Base-by-base conservation (phyloP, 2,797 vertebrate species). In the Bradypodion ventrale region DNA sequence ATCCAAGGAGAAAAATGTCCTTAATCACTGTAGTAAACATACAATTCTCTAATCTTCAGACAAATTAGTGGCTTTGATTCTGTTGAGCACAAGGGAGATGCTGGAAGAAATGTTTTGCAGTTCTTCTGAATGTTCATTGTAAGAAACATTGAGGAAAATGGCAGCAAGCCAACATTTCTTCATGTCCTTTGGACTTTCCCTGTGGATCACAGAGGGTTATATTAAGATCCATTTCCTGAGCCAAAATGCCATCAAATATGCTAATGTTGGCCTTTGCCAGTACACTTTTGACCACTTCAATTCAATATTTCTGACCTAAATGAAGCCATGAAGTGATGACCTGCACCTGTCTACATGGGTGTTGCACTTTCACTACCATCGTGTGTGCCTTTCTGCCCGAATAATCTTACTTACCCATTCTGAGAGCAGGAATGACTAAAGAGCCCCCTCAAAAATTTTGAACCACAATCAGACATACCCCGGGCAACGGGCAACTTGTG, bases 11-110 rank as follows among this genome's bases (percentile, higher is more conserved):
- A 89, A 87, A 92, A 87, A 82, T 92, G 83, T 69, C 88, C 90
- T 93, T 90, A 87, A 85, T 87, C 90, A 85, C 89, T 87, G 86
- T 87, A 90, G 90, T 93, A 93, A 92, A 92, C 93, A 73, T 85
- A 76, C 73, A 81, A 60, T 76, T 81, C 69, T 81, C 89, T 93
- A 94, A 95, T 94, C 94, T 92, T 93, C 78, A 85, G 78, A 85
- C 52, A 85, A 85, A 85, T 76, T 85, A 77, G 73, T 60, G 32
- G 63, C 63, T 76, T 85, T 85, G 79, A 81, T 44, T 60, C 40
- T 85, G 82, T 62, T 81, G 63, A 70, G 32, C 32, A 13, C 27
- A 40, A 78, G 35, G 27, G 84, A 81, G 73, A 62, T 62, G 44
- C 8, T 44, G 9, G 49, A 76, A 32, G n/a, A 37, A 60, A 60